Base-by-base conservation (phyloP, 2,113 vertebrate genomes). In the Coptodon rendalli region DNA sequence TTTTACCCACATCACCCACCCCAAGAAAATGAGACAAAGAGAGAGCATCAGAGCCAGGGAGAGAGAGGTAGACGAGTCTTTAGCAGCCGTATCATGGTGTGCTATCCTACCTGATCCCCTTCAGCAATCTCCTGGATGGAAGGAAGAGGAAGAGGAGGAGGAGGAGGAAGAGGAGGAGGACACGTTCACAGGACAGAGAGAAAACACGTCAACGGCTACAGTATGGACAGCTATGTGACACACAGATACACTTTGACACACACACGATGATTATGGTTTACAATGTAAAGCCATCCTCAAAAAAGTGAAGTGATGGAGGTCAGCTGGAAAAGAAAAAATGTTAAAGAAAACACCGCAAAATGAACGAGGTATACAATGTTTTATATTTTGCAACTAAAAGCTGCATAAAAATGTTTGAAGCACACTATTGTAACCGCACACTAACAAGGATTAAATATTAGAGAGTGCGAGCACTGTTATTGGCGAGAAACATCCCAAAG, bases 121-220 rank as follows among this genome's bases (percentile, higher is more conserved):
- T 99, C 97, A 97, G 98, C 97, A 98, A 98, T 97, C 96, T 99
- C 98, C 98, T 99, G 98, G 96, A 98, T 97, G 97, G 96, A 98
- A 97, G 96, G 94, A 95, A 59, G 84, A 89, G 79, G 92, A 89
- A 22, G 91, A 94, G 66, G 84, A 89, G 83, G 59, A 36, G 36
- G 36, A 63, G 29, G 87, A 91, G 83, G 86, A 87, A 87, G 88
- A 92, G 34, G 92, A 94, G 82, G 92, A 93, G 91, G 94, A 94
- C 86, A 95, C 85, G 83, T 98, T 96, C 97, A 97, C 97, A 98
- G 97, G 98, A 98, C 97, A 97, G 97, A 99, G 97, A 99, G 97
- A 99, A 97, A 99, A 97, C 99, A 97, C 97, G 97, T 99, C 96
- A 99, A 98, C 98, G 97, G 97, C 97, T 97, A 97, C 96, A 97